Evolutionary conservation across 2,888 invertebrate species (phyloP), one percentile per base, ranked within the genome.

Genomic region (Lacanobia oleracea): DNA sequence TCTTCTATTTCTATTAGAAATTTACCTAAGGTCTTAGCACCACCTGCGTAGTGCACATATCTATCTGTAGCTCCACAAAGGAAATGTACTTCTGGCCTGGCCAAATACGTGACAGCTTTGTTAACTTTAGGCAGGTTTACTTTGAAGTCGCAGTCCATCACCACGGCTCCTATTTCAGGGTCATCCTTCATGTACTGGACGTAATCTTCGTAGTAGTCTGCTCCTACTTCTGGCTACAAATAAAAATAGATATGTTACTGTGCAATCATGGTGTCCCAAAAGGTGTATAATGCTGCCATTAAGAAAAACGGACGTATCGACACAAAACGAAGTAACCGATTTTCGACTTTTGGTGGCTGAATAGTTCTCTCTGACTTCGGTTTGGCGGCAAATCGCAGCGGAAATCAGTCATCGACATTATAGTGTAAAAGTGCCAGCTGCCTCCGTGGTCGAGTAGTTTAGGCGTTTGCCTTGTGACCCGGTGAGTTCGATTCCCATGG

Each of bases 101-200:
- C 87, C 33, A 97, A 87, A 79, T 96, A 96, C 0, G 94, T 90
- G 10, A 93, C 84, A 0, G 96, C 96, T 86, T 92, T 95, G 81
- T 96, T 94, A 56, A 97, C 66, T 87, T 96, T 96, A 0, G 95
- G 89, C 78, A 96, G 91, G 82, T 96, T 97, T 9, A 96, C 87
- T 82, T 93, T 94, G 59, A 94, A 90, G 81, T 97, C 96, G 57
- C 96, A 93, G 86, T 97, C 97, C 27, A 96, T 89, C 1, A 97
- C 93, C n/a, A 97, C 96, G 0, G 97, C 97, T 21, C 97, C 96
- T 0, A 97, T 92, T 37, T 95, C 94, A 3, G 89, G 88, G 71
- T 96, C 94, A 56, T 95, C 95, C 51, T 83, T 77, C 8, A 94
- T 72, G 72, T 90, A 95, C 66, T 93, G 76, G 0, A 87, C n/a